These are phyloP conservation scores for Entomyzon cyanotis DNA, from an alignment of 2,113 vertebrate species.

Conservation along the genomic window DNA sequence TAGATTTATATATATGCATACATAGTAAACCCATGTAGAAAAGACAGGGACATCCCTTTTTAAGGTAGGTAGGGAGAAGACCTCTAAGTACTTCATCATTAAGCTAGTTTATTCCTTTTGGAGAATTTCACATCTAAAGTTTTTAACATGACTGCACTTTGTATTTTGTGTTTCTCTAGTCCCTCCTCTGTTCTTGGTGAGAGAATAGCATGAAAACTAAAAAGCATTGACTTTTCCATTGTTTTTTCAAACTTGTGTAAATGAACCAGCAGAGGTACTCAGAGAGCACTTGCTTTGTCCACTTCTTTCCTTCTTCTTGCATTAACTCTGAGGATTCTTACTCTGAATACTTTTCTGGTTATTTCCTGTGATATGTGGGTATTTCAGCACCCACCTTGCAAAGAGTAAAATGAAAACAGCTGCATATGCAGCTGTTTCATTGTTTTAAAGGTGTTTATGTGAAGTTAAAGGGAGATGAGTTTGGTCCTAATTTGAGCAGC, in stretches of 20 bases:
- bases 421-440: not conserved
- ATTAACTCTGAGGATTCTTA: not conserved
- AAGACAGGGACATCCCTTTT: constrained; percentile 30
- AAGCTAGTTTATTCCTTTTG: not conserved
- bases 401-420: not conserved
- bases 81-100: not conserved
- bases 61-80: not conserved
- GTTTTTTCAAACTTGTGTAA: not conserved
- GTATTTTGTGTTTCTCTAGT: not conserved
- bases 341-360: not conserved
- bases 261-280: not conserved
- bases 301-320: not conserved
- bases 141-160: not conserved
- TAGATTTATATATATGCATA: not conserved
- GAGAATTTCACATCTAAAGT: not conserved
- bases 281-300: not conserved
- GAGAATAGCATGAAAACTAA: not conserved
- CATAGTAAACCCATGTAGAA: constrained; percentile 64
- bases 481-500: not conserved
- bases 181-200: not conserved
- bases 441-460: not conserved
- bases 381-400: not conserved
- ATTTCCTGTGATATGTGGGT: not conserved
- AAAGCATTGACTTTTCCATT: not conserved
- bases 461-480: not conserved